phyloP scores from a whole-genome alignment of 2,113 vertebrate genomes.

The Lontra canadensis region DNA sequence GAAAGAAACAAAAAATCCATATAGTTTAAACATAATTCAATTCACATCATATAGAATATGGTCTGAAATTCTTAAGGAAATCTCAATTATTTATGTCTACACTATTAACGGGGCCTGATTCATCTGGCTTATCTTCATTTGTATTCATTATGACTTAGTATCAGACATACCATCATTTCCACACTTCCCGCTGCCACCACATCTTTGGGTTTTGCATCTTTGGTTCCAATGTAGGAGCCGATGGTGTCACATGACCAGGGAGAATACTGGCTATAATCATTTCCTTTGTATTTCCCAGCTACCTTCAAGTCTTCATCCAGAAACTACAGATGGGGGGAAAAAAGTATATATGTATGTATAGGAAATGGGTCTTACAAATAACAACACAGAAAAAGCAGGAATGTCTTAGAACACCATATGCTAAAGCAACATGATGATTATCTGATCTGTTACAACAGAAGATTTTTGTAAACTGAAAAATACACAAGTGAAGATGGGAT shows the following conservation, averaged over 20 bases:
- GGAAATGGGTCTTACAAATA: conserved; percentile 75
- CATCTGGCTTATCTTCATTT: background rate
- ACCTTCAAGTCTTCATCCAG: conserved; percentile 93
- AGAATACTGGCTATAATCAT: conserved; percentile 98
- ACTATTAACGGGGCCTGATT: background rate
- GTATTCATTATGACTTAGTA: background rate
- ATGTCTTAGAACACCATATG: background rate
- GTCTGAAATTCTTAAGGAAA: background rate
- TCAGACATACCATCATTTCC: conserved; percentile 94
- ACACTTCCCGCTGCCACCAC: conserved; percentile 89
- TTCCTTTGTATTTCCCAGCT: conserved; percentile 93
- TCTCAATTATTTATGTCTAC: background rate
- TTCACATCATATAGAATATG: background rate
- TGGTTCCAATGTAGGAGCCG: conserved; percentile 98
- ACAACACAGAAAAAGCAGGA: conserved; percentile 59
- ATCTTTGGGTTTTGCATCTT: conserved; percentile 98
- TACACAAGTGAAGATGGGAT: background rate
- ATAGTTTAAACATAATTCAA: background rate
- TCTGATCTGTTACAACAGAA: background rate
- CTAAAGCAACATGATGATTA: conserved; percentile 23
- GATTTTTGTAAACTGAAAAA: conserved; percentile 34
- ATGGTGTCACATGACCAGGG: conserved; percentile 99
- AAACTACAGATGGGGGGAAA: conserved; percentile 85
- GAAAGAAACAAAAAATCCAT: background rate
- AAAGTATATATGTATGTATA: background rate